Conservation (phyloP, 2,888 invertebrate species). For the Poecilus cupreus region DNA sequence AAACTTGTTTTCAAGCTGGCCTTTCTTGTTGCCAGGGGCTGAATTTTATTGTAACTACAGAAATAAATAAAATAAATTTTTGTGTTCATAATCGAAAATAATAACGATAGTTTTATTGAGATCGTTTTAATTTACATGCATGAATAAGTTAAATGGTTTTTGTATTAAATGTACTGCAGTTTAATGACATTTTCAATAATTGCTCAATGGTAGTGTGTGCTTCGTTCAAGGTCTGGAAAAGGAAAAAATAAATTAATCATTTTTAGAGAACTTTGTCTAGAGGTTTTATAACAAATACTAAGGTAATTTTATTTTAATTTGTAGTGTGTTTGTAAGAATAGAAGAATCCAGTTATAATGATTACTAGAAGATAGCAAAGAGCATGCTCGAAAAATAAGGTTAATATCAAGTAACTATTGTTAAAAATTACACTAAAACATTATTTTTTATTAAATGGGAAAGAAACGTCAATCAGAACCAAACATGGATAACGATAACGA, state of each 20-base stretch:
- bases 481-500: slow-evolving; percentile 78
- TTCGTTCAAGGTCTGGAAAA: slow-evolving; percentile 44
- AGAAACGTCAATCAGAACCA: slow-evolving; percentile 82
- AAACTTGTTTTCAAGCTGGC: too few species aligned
- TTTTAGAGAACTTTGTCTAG: slow-evolving; percentile 20
- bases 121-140: slow-evolving; percentile 1
- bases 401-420: slow-evolving; percentile 14
- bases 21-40: too few species aligned
- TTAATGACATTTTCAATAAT: not conserved
- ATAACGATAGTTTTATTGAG: not conserved
- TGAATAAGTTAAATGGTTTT: not conserved
- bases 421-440: not conserved
- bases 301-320: slow-evolving; percentile 34
- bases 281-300: not conserved
- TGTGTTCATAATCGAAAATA: not conserved
- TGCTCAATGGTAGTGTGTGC: slow-evolving; percentile 21
- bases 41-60: slow-evolving; percentile 27
- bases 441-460: slow-evolving; percentile 75
- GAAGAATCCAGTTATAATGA: slow-evolving; percentile 21
- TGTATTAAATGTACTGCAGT: not conserved
- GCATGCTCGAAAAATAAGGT: slow-evolving; percentile 55
- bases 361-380: slow-evolving; percentile 32
- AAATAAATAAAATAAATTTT: slow-evolving; percentile 34
- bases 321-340: slow-evolving; percentile 1
- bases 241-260: slow-evolving; percentile 40